Evolutionary conservation across 2,888 invertebrate genomes (phyloP).

Genomic region (Hypomecis punctinalis): DNA sequence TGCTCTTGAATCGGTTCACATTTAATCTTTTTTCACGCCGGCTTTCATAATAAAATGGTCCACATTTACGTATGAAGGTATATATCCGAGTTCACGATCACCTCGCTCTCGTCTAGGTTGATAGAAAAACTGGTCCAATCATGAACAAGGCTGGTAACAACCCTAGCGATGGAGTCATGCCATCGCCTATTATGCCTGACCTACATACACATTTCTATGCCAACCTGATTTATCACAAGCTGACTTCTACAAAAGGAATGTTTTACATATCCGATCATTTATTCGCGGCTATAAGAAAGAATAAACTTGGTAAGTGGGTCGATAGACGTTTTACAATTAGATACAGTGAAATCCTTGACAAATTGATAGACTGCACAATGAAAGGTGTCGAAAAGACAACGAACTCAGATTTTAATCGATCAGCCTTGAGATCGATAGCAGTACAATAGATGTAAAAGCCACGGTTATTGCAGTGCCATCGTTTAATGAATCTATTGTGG

Average conservation of each 20-base stretch:
- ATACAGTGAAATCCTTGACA: constrained; percentile 29
- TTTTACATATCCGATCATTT: constrained; percentile 23
- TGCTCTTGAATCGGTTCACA: constrained; percentile 33
- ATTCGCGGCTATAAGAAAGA: constrained; percentile 14
- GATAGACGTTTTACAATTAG: constrained; percentile 16
- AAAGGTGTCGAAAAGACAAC: constrained; percentile 29
- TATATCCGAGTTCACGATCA: constrained; percentile 59
- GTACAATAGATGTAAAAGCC: constrained; percentile 40
- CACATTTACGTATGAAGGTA: constrained; percentile 41
- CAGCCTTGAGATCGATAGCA: constrained; percentile 46
- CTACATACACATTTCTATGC: constrained; percentile 63
- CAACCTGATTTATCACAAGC: constrained; percentile 49
- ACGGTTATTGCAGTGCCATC: constrained; percentile 41
- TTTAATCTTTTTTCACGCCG: too few relatives aligned
- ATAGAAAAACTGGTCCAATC: constrained; percentile 78
- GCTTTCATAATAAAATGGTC: constrained; percentile 8
- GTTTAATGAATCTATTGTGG: constrained; percentile 48
- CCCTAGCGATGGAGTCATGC: constrained; percentile 65
- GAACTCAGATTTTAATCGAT: constrained; percentile 33
- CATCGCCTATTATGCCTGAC: constrained; percentile 73
- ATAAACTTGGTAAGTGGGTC: constrained; percentile 17
- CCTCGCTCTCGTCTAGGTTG: constrained; percentile 69
- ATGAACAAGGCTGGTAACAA: constrained; percentile 72
- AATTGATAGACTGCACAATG: constrained; percentile 18
- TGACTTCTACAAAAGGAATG: constrained; percentile 28